phyloP scores from a whole-genome alignment of 2,113 vertebrate species.

The Dasypus novemcinctus region DNA sequence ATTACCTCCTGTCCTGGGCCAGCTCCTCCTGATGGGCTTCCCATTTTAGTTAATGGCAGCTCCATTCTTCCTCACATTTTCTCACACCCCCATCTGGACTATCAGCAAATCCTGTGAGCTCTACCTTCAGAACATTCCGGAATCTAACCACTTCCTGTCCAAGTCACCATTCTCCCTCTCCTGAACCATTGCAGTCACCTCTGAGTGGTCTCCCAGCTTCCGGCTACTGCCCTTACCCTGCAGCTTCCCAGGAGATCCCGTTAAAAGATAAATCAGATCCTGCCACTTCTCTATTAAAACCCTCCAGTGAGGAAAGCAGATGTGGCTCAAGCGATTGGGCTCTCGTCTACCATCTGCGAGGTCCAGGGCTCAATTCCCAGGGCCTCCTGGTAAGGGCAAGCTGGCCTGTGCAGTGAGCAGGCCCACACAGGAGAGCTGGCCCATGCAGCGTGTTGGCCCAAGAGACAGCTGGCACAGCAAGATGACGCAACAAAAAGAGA shows the following conservation, averaged over 20 bases:
- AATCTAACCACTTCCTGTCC: background rate
- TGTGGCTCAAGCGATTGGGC: too few species aligned
- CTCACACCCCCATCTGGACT: background rate
- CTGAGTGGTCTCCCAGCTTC: background rate
- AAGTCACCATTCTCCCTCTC: background rate
- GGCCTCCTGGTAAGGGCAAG: too few species aligned
- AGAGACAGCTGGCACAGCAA: too few species aligned
- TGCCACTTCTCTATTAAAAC: background rate
- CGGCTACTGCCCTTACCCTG: background rate
- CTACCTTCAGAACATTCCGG: slow-evolving; percentile 12
- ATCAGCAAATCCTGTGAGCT: background rate
- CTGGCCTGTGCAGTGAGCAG: too few species aligned
- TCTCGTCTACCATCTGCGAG: too few species aligned
- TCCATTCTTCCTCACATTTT: background rate
- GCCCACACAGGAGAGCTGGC: too few species aligned
- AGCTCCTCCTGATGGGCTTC: background rate
- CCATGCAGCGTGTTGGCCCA: too few species aligned
- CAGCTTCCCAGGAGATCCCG: background rate
- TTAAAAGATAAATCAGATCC: background rate
- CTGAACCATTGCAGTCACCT: background rate
- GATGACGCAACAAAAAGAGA: too few species aligned
- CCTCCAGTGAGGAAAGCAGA: background rate
- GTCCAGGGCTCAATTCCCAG: too few species aligned
- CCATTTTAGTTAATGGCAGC: background rate
- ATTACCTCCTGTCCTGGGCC: background rate